Conservation (phyloP, 2,113 vertebrate species). For the Taurulus bubalis region DNA sequence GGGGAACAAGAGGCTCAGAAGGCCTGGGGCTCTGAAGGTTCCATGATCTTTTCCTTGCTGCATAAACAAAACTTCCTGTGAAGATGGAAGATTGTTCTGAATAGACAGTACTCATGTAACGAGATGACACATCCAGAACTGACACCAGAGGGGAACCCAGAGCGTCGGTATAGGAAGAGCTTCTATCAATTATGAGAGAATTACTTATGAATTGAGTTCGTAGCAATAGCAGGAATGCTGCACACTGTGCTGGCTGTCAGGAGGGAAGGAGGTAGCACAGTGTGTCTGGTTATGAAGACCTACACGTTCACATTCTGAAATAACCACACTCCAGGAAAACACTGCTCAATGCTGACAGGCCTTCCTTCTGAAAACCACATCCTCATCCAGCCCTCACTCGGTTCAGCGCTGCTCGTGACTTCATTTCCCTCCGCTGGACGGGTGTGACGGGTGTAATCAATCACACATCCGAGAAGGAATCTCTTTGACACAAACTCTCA, state of each 20-base stretch:
- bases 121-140: background rate
- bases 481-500: slow-evolving; percentile 54
- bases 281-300: slow-evolving; percentile 10
- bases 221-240: background rate
- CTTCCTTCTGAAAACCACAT: slow-evolving; percentile 48
- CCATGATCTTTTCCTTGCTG: background rate
- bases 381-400: slow-evolving; percentile 28
- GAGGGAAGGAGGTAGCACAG: slow-evolving; percentile 2
- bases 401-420: slow-evolving; percentile 29
- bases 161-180: background rate
- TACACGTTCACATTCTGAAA: slow-evolving; percentile 16
- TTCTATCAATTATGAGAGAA: background rate
- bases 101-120: background rate
- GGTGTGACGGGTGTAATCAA: slow-evolving; percentile 55
- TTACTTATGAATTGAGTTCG: background rate
- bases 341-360: slow-evolving; percentile 11
- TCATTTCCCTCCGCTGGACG: slow-evolving; percentile 41
- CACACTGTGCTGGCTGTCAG: background rate
- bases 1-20: too few relatives aligned
- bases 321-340: slow-evolving; percentile 27
- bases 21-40: too few relatives aligned
- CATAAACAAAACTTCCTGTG: background rate
- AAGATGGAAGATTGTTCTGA: background rate
- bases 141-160: background rate
- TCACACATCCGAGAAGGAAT: slow-evolving; percentile 56